Base-by-base conservation (phyloP, 2,797 vertebrate species). In the Protosalanx chinensis region DNA sequence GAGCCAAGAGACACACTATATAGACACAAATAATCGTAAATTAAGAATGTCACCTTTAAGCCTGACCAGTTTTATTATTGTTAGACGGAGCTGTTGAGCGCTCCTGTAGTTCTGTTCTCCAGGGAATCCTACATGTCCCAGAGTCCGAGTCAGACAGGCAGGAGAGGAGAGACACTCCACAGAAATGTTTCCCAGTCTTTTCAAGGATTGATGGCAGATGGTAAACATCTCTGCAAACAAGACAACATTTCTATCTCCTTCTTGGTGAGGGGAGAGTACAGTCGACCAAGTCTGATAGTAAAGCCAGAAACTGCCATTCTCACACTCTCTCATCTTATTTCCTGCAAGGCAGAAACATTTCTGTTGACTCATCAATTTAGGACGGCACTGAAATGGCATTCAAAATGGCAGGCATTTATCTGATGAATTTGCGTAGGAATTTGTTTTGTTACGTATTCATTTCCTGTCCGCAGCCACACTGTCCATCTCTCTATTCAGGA, bases 1-100 rank as follows among this genome's bases (percentile, higher is more conserved):
- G 89, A 93, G 93, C 93, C 93, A 94, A 95, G 91, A 91, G 94
- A 94, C 92, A 95, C 93, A 94, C 93, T 95, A 94, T 94, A 95
- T 93, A 95, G 94, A 94, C 93, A 93, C 93, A 94, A 94, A 94
- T 94, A 94, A 93, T 93, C 91, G 88, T 94, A 95, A 95, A 95
- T 94, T 94, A 88, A 88, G 90, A 94, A 94, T 92, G 93, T 95
- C 93, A 95, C 94, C 93, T 95, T 94, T 93, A 93, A 93, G 92
- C 91, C 89, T 90, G 90, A 91, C 92, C 91, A 91, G 92, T 94
- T 94, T 93, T 95, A 94, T 94, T 95, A 93, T 93, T 94, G 93
- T 93, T 94, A 93, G 93, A 91, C 35, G 86, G 91, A 92, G 92
- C 91, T 92, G 93, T 90, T 92, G 92, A 94, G 91, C 90, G 91